Conservation (phyloP, 2,113 vertebrate species). For the Cinclus cinclus region DNA sequence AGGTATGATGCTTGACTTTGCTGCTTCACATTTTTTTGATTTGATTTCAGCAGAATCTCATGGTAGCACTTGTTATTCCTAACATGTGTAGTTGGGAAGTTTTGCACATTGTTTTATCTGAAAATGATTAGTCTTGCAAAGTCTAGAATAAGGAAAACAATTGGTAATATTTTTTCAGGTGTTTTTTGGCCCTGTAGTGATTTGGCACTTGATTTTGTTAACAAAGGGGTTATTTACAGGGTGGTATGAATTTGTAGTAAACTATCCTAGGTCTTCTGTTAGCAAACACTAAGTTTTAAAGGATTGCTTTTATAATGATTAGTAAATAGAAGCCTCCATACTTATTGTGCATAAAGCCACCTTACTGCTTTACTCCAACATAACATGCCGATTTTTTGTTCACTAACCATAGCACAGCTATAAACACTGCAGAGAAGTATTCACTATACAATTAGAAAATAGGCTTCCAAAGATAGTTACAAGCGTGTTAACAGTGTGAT, state of each 20-base stretch:
- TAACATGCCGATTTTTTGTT: slow-evolving; percentile 72
- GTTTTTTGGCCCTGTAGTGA: slow-evolving; percentile 72
- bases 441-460: slow-evolving; percentile 67
- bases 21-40: slow-evolving; percentile 2
- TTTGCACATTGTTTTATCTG: slow-evolving; percentile 78
- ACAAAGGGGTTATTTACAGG: slow-evolving; percentile 72
- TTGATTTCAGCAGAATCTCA: slow-evolving; percentile 58
- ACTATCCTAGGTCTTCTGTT: slow-evolving; percentile 68
- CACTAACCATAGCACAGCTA: slow-evolving; percentile 72
- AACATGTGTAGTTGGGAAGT: slow-evolving; percentile 58
- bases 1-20: slow-evolving; percentile 62
- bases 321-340: slow-evolving; percentile 70
- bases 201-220: slow-evolving; percentile 76
- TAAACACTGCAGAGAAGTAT: slow-evolving; percentile 70
- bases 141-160: slow-evolving; percentile 67
- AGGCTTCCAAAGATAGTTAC: slow-evolving; percentile 72
- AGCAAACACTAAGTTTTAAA: slow-evolving; percentile 90
- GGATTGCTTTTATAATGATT: slow-evolving; percentile 73
- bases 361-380: slow-evolving; percentile 76
- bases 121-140: slow-evolving; percentile 82
- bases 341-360: slow-evolving; percentile 75
- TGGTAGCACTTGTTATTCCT: slow-evolving; percentile 74
- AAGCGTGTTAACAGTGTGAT: slow-evolving; percentile 65
- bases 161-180: slow-evolving; percentile 44
- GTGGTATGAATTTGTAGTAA: slow-evolving; percentile 68